These are phyloP conservation scores for Bombus confusus DNA, from an alignment of 1,140 invertebrate species.

Conservation along the genomic window DNA sequence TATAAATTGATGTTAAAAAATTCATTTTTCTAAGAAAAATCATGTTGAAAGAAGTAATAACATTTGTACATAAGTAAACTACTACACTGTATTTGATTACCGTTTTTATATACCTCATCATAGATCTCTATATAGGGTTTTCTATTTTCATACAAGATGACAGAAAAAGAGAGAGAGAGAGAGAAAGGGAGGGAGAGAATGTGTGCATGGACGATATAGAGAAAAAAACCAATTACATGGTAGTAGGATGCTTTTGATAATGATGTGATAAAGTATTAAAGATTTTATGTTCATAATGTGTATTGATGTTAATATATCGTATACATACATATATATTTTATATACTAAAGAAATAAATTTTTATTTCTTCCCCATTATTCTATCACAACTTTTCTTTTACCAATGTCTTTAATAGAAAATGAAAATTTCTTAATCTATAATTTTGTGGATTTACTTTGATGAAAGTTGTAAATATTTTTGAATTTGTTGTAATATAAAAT, in stretches of 20 bases:
- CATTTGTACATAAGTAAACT: constrained; percentile 51
- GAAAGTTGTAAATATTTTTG: background rate
- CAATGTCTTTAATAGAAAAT: background rate
- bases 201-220: background rate
- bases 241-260: constrained; percentile 61
- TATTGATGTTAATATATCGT: constrained; percentile 63
- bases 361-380: constrained; percentile 60
- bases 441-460: background rate
- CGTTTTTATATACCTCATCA: constrained; percentile 66
- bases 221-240: constrained; percentile 42
- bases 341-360: constrained; percentile 67
- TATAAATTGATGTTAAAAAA: constrained; percentile 18
- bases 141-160: constrained; percentile 67
- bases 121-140: constrained; percentile 68
- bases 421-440: background rate
- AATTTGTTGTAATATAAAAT: constrained; percentile 22
- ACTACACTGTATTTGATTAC: constrained; percentile 32
- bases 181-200: constrained; percentile 7
- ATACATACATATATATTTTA: constrained; percentile 71
- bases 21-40: constrained; percentile 18
- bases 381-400: constrained; percentile 27
- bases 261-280: constrained; percentile 53
- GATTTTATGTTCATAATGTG: constrained; percentile 57
- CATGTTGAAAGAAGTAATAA: constrained; percentile 24
- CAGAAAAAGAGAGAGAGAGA: background rate